Base-by-base conservation (phyloP, 2,797 vertebrate genomes). In the Argya squamiceps region DNA sequence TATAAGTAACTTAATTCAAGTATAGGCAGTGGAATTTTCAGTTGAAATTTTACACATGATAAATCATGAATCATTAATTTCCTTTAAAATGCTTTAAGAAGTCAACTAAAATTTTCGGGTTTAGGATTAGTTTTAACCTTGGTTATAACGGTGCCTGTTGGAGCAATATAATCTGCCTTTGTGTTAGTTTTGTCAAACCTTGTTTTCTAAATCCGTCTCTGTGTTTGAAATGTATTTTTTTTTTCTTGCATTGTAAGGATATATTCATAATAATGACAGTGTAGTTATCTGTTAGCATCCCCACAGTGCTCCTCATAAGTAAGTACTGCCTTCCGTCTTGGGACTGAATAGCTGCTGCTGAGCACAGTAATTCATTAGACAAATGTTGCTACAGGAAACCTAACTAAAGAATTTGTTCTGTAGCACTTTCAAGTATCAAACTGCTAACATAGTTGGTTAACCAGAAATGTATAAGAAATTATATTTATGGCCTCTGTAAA, bases 141-240 rank as follows among this genome's bases (percentile, higher is more conserved):
- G 0, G 6, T 27, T 71, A 32, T 32, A 50, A 59, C 63, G 11
- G 2, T 32, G 3, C 8, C 29, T 70, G 6, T 29, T 46, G 24
- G 22, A 90, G 8, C 23, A 73, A 5, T 0, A 0, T 34, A 34
- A 46, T 49, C 36, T 84, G 10, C 8, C 20, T 32, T 64, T 30
- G 2, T 34, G 47, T 65, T 59, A 36, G n/a, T 55, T 92, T 43
- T 73, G 20, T 55, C 73, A 95, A 75, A 46, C 8, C 7, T 29
- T 58, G n/a, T 75, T 92, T 93, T 91, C 58, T 87, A 70, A 76
- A 89, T 69, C 23, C 46, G 4, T 32, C 15, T 63, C 26, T 62
- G 14, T 26, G 14, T 59, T 79, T 81, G 36, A 77, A 92, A 46
- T 14, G 2, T 18, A 9, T 47, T 14, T 44, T 21, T 16, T 75